Base-by-base conservation (phyloP, 2,888 invertebrate genomes). In the Busseola fusca region DNA sequence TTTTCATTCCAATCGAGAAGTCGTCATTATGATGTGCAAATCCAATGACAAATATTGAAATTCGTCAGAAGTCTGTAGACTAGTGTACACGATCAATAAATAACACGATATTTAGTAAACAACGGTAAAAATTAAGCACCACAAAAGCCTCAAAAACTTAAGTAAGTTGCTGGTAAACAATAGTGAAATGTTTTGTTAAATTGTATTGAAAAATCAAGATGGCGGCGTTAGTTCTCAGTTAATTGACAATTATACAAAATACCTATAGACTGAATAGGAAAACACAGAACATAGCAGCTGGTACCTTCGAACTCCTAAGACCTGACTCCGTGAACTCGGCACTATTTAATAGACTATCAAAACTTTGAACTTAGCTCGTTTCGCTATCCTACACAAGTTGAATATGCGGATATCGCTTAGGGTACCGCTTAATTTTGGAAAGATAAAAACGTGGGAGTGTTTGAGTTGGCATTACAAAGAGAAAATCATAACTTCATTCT, bases 281-380 rank as follows among this genome's bases (percentile, higher is more conserved):
- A 77, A 69, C 69, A 59, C 52, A 64, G 74, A 73, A 69, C 48
- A 63, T 57, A 30, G 57, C 85, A 85, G 76, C 79, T 80, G 82
- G 71, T 71, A 65, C 45, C 62, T 69, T 72, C 69, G 48, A 75
- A 84, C 75, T 82, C 67, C 69, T 71, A 82, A 80, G 82, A 76
- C 76, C 80, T 84, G 69, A 76, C 74, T 83, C 64, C 18, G 62
- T 71, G 76, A 80, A 83, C 83, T 83, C 82, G 64, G 72, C 72
- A 74, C 76, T 78, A 65, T 71, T 81, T 80, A 85, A 85, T 85
- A 77, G 78, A 82, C 80, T 80, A 85, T 84, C 84, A 83, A 83
- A 83, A 83, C 82, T 82, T 70, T 62, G 60, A 84, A 84, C 78
- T 82, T 78, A 65, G 72, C 77, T 76, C 84, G 81, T 84, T 84